These are phyloP conservation scores for Achroia grisella DNA, from an alignment of 1,140 invertebrate species.

Conservation along the genomic window DNA sequence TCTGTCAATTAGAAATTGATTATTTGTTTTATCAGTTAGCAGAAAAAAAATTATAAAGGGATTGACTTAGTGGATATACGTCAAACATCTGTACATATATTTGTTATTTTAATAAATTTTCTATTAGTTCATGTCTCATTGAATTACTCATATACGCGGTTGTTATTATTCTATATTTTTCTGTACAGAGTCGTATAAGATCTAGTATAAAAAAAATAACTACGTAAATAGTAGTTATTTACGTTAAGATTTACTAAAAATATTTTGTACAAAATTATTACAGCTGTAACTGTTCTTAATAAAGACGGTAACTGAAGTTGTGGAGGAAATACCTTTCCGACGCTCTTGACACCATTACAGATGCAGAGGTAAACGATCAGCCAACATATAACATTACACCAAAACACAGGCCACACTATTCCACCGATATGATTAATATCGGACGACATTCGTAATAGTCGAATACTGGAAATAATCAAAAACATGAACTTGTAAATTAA, in stretches of 20 bases:
- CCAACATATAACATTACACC: slow-evolving; percentile 83
- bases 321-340: slow-evolving; percentile 75
- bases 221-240: too few species aligned
- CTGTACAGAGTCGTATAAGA: too few species aligned
- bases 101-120: too few species aligned
- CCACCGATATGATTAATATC: slow-evolving; percentile 79
- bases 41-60: slow-evolving; percentile 11
- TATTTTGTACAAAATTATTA: too few species aligned
- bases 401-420: slow-evolving; percentile 83
- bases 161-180: too few species aligned
- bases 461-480: slow-evolving; percentile 78
- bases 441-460: slow-evolving; percentile 80
- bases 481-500: too few species aligned
- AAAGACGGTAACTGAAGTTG: not conserved
- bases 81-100: too few species aligned
- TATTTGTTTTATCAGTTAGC: not conserved
- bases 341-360: slow-evolving; percentile 85
- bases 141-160: too few species aligned
- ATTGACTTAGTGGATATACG: slow-evolving; percentile 22
- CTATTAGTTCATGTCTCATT: too few species aligned
- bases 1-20: slow-evolving; percentile 67
- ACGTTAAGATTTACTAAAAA: too few species aligned
- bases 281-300: too few species aligned
- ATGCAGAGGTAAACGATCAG: slow-evolving; percentile 86
- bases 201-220: too few species aligned